Percentiles rank a stretch among this genome's conserved stretches.
These are phyloP conservation scores for Pediacus dermestoides DNA, from an alignment of 2,888 invertebrate genomes.

Conservation along the genomic window DNA sequence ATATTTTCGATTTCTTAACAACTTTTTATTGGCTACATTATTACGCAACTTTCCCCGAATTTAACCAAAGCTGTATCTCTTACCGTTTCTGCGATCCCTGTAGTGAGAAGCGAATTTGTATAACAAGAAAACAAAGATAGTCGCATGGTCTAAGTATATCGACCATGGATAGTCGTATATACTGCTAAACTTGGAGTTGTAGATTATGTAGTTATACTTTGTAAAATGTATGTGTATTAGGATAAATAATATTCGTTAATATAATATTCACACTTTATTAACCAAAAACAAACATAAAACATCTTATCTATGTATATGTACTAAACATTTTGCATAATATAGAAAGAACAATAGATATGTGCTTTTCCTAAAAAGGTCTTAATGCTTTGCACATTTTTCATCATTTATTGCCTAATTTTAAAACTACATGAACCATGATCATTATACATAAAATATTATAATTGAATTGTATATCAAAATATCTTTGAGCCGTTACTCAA, in stretches of 20 bases:
- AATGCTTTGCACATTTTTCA: slow-evolving; percentile 29
- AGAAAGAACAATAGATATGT: slow-evolving; percentile 49
- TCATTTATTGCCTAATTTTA: slow-evolving; percentile 37
- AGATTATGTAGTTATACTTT: no score
- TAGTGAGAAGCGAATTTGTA: no score
- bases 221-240: no score
- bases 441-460: slow-evolving; percentile 38
- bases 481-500: slow-evolving; percentile 41
- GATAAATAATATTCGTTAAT: slow-evolving; percentile 12
- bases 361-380: slow-evolving; percentile 36
- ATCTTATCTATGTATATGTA: slow-evolving; percentile 47
- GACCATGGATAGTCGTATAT: no score
- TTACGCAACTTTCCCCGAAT: no score
- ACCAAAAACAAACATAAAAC: slow-evolving; percentile 49
- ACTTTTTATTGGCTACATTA: no score
- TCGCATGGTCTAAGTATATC: no score
- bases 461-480: slow-evolving; percentile 39
- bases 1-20: no score
- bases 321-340: slow-evolving; percentile 49
- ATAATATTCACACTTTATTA: slow-evolving; percentile 50
- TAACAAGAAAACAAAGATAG: no score
- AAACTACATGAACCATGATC: slow-evolving; percentile 33
- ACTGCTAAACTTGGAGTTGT: no score
- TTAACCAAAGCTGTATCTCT: no score
- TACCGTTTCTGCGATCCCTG: no score